Conservation (phyloP, 2,113 vertebrate species). For the Gopherus flavomarginatus region DNA sequence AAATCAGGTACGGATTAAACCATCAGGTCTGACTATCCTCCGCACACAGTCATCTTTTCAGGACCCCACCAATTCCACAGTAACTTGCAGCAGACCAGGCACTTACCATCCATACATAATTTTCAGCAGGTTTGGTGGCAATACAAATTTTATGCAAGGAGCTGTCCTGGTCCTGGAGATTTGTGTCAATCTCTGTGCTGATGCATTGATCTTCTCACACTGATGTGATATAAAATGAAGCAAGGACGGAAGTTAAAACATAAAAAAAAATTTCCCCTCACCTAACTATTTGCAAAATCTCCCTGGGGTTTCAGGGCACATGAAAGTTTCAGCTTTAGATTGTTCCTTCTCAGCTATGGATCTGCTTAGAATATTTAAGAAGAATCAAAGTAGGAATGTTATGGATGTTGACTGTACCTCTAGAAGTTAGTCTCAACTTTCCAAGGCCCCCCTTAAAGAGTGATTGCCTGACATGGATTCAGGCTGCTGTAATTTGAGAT, state of each 20-base stretch:
- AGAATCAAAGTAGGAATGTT: background rate
- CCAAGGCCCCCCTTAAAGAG: background rate
- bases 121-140: background rate
- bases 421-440: conserved; percentile 17
- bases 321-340: background rate
- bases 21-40: background rate
- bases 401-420: background rate
- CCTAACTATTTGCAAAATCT: background rate
- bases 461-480: background rate
- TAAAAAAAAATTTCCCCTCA: background rate
- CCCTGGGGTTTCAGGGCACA: background rate
- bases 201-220: background rate
- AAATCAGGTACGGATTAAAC: accelerated
- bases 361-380: conserved; percentile 18
- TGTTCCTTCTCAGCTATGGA: background rate
- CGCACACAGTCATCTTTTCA: background rate
- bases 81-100: background rate
- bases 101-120: background rate
- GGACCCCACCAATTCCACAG: background rate
- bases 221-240: conserved; percentile 3
- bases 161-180: background rate
- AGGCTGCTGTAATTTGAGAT: conserved; percentile 33
- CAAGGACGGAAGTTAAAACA: background rate
- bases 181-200: background rate
- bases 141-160: background rate